Conservation (phyloP, 2,888 invertebrate genomes). For the Aethes cnicana region DNA sequence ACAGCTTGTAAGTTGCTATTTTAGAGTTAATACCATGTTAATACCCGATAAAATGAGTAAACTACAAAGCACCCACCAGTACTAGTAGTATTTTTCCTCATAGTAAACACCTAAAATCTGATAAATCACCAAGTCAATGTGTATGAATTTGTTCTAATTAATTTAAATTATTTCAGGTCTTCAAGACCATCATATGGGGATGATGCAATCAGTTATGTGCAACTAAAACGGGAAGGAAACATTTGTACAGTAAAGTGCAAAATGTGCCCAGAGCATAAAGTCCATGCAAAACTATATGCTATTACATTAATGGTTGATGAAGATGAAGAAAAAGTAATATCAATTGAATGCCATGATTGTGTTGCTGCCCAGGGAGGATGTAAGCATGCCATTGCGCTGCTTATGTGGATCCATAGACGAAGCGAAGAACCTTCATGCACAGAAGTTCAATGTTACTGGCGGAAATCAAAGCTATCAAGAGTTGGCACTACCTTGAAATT, state of each 20-base stretch:
- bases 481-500: not conserved
- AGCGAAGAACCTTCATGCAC: constrained; percentile 23
- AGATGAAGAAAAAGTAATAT: not conserved
- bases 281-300: constrained; percentile 8
- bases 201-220: constrained; percentile 18
- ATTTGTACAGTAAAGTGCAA: constrained; percentile 14
- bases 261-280: constrained; percentile 22
- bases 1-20: too few species aligned
- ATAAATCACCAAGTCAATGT: not conserved
- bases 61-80: not conserved
- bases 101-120: not conserved
- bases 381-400: constrained; percentile 21
- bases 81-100: not conserved
- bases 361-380: constrained; percentile 9
- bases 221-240: constrained; percentile 1
- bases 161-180: constrained; percentile 14
- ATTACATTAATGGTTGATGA: constrained; percentile 8
- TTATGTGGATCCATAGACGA: constrained; percentile 18
- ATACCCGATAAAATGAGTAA: constrained; percentile 1
- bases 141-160: not conserved
- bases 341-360: constrained; percentile 1
- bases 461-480: not conserved
- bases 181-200: constrained; percentile 14
- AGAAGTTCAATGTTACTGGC: constrained; percentile 10
- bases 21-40: too few species aligned